Conservation (phyloP, 64 coral and sea anemone genomes). For the Pachyseris speciosa region DNA sequence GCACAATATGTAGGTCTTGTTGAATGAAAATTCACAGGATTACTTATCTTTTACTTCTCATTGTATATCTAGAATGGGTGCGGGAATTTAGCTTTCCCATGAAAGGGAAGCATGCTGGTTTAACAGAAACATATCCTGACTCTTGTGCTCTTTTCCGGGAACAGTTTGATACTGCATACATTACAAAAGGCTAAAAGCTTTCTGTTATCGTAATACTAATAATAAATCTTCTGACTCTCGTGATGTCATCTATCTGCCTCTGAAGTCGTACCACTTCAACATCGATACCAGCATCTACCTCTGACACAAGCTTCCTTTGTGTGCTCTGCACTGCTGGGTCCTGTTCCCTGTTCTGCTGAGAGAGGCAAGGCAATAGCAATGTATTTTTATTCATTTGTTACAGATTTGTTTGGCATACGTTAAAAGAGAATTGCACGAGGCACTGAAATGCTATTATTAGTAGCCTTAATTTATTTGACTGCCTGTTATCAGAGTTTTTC, state of each 20-base stretch:
- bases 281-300: background rate
- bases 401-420: too few species aligned
- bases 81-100: background rate
- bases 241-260: background rate
- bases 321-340: background rate
- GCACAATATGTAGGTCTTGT: background rate
- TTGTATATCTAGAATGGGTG: constrained; percentile 10
- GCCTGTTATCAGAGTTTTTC: too few species aligned
- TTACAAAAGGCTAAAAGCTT: background rate
- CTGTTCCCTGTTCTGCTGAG: background rate
- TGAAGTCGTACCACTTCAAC: background rate
- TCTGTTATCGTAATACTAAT: background rate
- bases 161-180: background rate
- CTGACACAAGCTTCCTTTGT: constrained; percentile 4
- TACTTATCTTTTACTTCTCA: constrained; percentile 3
- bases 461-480: too few species aligned
- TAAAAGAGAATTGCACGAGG: too few species aligned
- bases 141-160: background rate
- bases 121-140: background rate
- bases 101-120: background rate
- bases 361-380: background rate
- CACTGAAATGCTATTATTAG: too few species aligned
- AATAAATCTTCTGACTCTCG: background rate
- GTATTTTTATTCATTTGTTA: too few species aligned
- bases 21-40: background rate